These are phyloP conservation scores for Melitaea cinxia DNA, from an alignment of 1,140 invertebrate species.

Conservation along the genomic window DNA sequence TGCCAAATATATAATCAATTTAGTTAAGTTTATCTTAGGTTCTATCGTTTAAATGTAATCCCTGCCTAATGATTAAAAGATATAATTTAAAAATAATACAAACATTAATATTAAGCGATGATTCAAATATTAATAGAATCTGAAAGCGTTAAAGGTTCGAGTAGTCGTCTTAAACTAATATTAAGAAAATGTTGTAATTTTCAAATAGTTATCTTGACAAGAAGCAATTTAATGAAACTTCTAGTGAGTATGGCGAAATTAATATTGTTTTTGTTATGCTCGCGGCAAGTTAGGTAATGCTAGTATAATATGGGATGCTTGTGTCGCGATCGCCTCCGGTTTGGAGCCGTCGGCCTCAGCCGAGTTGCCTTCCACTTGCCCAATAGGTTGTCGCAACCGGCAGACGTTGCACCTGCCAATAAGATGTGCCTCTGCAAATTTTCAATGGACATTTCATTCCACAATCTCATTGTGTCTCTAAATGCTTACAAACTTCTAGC, in stretches of 20 bases:
- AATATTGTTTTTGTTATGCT: conserved; percentile 71
- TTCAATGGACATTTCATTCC: conserved; percentile 54
- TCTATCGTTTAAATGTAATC: too few species aligned
- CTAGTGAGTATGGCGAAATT: conserved; percentile 49
- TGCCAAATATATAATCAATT: too few species aligned
- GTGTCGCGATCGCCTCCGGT: conserved; percentile 66
- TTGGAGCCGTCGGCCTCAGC: conserved; percentile 69
- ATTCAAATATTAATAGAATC: background rate
- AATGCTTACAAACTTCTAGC: background rate
- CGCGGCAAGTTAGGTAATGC: conserved; percentile 62
- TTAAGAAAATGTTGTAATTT: conserved; percentile 28
- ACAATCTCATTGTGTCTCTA: conserved; percentile 21
- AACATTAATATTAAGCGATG: background rate
- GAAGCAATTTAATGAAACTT: conserved; percentile 39
- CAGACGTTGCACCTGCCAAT: conserved; percentile 71
- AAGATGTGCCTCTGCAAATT: conserved; percentile 68
- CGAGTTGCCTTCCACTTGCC: conserved; percentile 67
- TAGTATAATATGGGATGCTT: conserved; percentile 72
- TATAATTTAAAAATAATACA: background rate
- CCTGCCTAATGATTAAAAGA: too few species aligned
- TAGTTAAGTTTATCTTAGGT: too few species aligned
- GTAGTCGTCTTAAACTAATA: conserved; percentile 10
- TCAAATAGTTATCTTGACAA: conserved; percentile 18
- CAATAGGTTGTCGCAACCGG: conserved; percentile 75
- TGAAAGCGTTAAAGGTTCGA: background rate